These are phyloP conservation scores for Rhinogobius similis DNA, from an alignment of 2,113 vertebrate genomes.

Conservation along the genomic window DNA sequence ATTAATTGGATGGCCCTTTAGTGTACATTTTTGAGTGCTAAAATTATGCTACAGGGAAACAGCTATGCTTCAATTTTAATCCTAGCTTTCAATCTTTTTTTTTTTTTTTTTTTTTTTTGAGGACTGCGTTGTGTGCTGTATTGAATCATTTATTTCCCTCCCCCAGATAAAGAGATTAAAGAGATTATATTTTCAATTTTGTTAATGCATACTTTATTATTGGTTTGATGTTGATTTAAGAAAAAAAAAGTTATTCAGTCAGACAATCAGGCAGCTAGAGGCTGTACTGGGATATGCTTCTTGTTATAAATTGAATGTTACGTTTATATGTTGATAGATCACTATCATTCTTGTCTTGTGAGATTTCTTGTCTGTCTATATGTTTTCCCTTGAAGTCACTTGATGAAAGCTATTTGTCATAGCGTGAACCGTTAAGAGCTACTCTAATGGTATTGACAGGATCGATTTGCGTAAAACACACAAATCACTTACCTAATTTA, in stretches of 20 bases:
- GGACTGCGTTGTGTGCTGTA: too few species aligned
- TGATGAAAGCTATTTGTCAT: slow-evolving; percentile 24
- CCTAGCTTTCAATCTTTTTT: neutral
- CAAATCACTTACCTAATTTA: neutral
- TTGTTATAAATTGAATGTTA: too few species aligned
- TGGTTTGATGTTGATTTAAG: neutral
- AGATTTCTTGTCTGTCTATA: neutral
- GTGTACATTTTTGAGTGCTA: slow-evolving; percentile 8
- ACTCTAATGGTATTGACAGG: slow-evolving; percentile 3
- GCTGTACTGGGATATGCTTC: too few species aligned
- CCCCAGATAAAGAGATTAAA: neutral
- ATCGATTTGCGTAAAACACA: slow-evolving; percentile 22
- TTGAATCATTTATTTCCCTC: neutral
- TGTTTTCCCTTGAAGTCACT: neutral
- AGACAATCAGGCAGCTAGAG: too few species aligned
- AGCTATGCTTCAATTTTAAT: neutral
- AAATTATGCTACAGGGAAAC: neutral
- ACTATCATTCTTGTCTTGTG: neutral
- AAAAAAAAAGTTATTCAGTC: too few species aligned
- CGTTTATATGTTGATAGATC: too few species aligned
- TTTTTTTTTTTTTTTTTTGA: neutral
- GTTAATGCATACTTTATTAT: neutral
- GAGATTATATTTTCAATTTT: neutral
- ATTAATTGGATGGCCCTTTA: slow-evolving; percentile 31
- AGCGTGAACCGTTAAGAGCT: slow-evolving; percentile 10